Evolutionary conservation across 2,888 invertebrate species (phyloP), one percentile per base, ranked within the genome.

Genomic region (Aethes cnicana): DNA sequence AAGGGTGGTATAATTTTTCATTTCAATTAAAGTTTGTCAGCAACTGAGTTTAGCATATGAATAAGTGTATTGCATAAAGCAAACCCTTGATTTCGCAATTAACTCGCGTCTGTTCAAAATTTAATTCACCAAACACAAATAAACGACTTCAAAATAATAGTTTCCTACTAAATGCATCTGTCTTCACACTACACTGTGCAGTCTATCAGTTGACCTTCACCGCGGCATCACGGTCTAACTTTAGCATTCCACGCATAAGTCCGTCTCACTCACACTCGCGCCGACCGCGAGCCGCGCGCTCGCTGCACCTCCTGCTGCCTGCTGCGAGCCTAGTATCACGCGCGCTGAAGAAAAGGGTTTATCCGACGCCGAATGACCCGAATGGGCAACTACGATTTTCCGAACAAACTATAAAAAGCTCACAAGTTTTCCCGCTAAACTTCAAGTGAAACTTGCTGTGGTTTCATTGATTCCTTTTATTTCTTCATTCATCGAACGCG

Each of bases 281-380:
- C 64, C 63, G 70, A 63, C 63, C 57, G 63, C 66, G 63, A 61
- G 62, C 59, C 62, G 61, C 65, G 66, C 72, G 59, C 72, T 59
- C 61, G 64, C 60, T 60, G 61, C 68, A 84, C 69, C 87, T 87
- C 84, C 72, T 81, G 66, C 58, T 49, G 35, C 57, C 64, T 71
- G 67, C 84, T 88, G 84, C 54, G 69, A 68, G 78, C 88, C 89
- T 88, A 85, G 89, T 89, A 88, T 84, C 86, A 80, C 85, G 88
- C 88, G 88, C 88, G 89, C 88, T 87, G 86, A 87, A 88, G 89
- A 89, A 89, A 88, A 89, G 89, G 88, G 89, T 89, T 89, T 89
- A 89, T 88, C 89, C 88, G 89, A 87, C 84, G 88, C 81, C 72
- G 77, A 73, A 68, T 77, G 82, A 78, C 84, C 78, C 78, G 78